A percentile compares a stretch with the other conserved stretches of the same genome.
phyloP scores from a whole-genome alignment of 2,888 invertebrate genomes.

The Busseola fusca region DNA sequence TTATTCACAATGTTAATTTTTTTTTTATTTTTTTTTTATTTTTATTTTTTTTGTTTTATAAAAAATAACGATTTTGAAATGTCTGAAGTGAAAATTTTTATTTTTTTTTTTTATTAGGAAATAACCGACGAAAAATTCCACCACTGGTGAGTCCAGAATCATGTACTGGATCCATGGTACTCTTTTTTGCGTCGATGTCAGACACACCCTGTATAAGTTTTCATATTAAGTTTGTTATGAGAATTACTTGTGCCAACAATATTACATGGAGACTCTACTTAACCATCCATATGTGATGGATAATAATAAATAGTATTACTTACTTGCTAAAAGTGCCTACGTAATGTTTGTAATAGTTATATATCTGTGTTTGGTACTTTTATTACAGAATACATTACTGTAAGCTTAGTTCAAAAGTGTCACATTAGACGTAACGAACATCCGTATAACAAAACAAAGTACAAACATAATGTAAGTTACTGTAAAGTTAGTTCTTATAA shows the following conservation, averaged over 20 bases:
- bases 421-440: constrained; percentile 29
- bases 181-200: too few relatives aligned
- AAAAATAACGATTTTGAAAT: too few relatives aligned
- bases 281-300: constrained; percentile 23
- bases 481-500: constrained; percentile 42
- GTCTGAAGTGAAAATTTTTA: too few relatives aligned
- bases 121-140: too few relatives aligned
- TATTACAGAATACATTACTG: constrained; percentile 41
- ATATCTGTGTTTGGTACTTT: constrained; percentile 32
- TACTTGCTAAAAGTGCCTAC: constrained; percentile 17
- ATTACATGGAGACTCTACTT: constrained; percentile 48
- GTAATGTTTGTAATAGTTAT: constrained; percentile 31
- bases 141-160: too few relatives aligned
- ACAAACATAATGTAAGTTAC: constrained; percentile 56
- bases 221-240: constrained; percentile 46
- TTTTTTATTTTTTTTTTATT: too few relatives aligned
- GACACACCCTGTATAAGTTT: too few relatives aligned
- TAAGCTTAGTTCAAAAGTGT: constrained; percentile 47
- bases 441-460: constrained; percentile 48
- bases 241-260: constrained; percentile 56
- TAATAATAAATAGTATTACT: constrained; percentile 19
- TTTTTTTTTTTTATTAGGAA: too few relatives aligned
- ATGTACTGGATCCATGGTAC: too few relatives aligned
- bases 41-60: too few relatives aligned
- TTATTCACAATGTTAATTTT: too few relatives aligned